These are phyloP conservation scores for Ictalurus punctatus DNA, from an alignment of 2,113 vertebrate species.

Conservation along the genomic window DNA sequence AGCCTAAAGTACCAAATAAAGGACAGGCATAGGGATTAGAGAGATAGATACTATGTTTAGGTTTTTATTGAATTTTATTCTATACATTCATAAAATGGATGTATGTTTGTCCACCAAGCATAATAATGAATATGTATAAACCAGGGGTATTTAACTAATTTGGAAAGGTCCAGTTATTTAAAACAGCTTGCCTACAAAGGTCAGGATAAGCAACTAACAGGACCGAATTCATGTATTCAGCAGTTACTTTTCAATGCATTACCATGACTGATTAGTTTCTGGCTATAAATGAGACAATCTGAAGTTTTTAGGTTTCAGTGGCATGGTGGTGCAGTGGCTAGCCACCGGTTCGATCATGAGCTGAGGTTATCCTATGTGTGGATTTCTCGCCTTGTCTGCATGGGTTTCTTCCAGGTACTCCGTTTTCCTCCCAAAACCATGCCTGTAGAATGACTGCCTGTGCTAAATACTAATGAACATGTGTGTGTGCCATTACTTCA, in stretches of 20 bases:
- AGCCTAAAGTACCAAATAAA: slow-evolving; percentile 52
- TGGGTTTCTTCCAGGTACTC: background rate
- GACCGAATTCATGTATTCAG: background rate
- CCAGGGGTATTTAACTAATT: too few relatives aligned
- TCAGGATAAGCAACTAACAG: background rate
- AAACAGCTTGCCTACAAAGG: background rate
- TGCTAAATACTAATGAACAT: background rate
- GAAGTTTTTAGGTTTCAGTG: background rate
- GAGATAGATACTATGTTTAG: background rate
- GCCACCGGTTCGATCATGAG: too few relatives aligned
- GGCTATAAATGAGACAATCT: background rate
- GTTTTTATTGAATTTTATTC: background rate
- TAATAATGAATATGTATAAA: background rate
- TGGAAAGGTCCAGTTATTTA: background rate
- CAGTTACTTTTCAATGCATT: background rate
- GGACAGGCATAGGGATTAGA: background rate
- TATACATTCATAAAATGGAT: background rate
- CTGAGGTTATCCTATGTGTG: background rate
- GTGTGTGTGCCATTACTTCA: background rate
- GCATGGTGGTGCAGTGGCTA: background rate
- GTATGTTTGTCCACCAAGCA: background rate
- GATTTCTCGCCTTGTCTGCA: background rate
- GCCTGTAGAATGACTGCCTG: background rate
- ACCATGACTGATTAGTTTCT: background rate
- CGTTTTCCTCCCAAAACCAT: background rate